Conservation (phyloP, 2,888 invertebrate genomes). For the Silvanus unidentatus region DNA sequence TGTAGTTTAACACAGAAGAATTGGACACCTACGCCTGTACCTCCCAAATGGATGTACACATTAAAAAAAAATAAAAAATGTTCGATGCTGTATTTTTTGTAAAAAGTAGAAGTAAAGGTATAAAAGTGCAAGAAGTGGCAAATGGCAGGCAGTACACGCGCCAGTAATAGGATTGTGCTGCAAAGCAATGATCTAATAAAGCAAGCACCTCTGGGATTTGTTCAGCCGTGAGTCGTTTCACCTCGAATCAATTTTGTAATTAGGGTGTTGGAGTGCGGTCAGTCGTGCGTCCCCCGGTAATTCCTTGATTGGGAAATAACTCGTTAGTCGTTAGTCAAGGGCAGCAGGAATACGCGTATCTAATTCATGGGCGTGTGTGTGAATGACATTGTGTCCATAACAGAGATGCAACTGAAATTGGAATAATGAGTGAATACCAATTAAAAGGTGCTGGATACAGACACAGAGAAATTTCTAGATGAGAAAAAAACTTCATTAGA, state of each 20-base stretch:
- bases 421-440: too few species aligned
- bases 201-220: constrained; percentile 38
- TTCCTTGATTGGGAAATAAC: constrained; percentile 38
- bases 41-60: background rate
- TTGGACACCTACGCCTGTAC: too few species aligned
- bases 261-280: constrained; percentile 35
- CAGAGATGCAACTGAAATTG: background rate
- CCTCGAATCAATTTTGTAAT: constrained; percentile 44
- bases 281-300: constrained; percentile 34
- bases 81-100: background rate
- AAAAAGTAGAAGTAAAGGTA: too few species aligned
- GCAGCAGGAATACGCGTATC: background rate
- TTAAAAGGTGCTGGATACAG: too few species aligned
- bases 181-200: constrained; percentile 42
- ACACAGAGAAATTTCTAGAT: too few species aligned
- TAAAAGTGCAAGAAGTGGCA: background rate
- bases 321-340: constrained; percentile 30
- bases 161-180: constrained; percentile 40
- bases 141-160: constrained; percentile 14
- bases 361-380: background rate
- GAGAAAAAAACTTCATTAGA: too few species aligned
- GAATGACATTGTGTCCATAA: too few species aligned
- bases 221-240: constrained; percentile 39
- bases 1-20: background rate
- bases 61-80: background rate